Base-by-base conservation (phyloP, 2,797 vertebrate species). In the Alauda arvensis region DNA sequence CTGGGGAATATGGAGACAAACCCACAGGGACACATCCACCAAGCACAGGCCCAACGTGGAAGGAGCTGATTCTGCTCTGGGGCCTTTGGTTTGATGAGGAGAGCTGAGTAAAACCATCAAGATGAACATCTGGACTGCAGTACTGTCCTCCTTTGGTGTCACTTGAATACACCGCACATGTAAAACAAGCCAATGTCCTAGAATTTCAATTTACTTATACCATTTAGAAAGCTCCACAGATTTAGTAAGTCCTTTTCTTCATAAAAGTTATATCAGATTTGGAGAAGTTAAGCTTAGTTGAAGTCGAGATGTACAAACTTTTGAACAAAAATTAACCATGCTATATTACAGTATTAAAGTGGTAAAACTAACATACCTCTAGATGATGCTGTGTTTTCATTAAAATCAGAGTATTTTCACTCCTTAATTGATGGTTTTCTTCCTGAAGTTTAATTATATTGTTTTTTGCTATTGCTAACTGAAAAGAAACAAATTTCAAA, bases 371-470 rank as follows among this genome's bases (percentile, higher is more conserved):
- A 77, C 92, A 52, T 96, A 99, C 99, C 98, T 99, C 98, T 83
- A 99, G 96, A 85, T 98, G 98, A 85, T 98, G 98, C 83, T 99
- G 98, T 81, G 99, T 97, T 96, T 99, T 99, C 97, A 98, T 97
- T 88, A 99, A 95, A 96, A 99, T 99, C 46, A 99, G 90, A 43
- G 97, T 98, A 95, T 99, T 99, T 96, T 99, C 99, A 94, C 97
- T 99, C 95, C 99, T 98, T 91, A 99, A 96, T 71, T 99, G 98
- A 96, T 99, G 99, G 93, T 99, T 99, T 96, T 99, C 99, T 95
- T 99, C 99, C 95, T 99, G 99, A 62, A 99, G 97, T 96, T 99
- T 99, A 96, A 99, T 99, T 79, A 99, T 99, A 96, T 99, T 99
- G 96, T 99, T 99, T 97, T 99, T 99, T 76, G 99, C 99, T 93